Percentiles rank a stretch among this genome's conserved stretches.
Conservation (phyloP, 2,113 vertebrate species). For the Podarcis raffonei region DNA sequence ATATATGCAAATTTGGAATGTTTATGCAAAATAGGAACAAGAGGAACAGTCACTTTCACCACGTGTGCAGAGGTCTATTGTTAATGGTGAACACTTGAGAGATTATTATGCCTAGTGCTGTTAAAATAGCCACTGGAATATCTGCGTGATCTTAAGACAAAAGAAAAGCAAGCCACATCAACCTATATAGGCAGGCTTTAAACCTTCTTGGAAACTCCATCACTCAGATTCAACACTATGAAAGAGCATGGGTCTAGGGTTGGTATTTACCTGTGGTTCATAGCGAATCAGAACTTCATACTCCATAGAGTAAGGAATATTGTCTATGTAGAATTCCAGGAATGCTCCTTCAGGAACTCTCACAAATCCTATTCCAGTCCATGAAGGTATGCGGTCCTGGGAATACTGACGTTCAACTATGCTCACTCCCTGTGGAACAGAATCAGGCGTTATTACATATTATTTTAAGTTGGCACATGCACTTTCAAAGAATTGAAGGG, state of each 20-base stretch:
- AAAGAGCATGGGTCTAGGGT: not conserved
- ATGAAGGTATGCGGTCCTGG: constrained; percentile 87
- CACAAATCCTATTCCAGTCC: constrained; percentile 94
- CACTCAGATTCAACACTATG: not conserved
- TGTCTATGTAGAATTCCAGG: constrained; percentile 91
- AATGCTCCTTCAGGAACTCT: constrained; percentile 91
- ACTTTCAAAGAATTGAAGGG: not conserved
- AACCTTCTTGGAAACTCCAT: not conserved
- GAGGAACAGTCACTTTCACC: not conserved
- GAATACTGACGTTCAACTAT: constrained; percentile 85
- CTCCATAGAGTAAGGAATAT: constrained; percentile 95
- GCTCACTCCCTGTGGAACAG: constrained; percentile 79
- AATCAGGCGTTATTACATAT: not conserved
- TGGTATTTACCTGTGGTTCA: constrained; percentile 88
- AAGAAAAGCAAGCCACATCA: not conserved
- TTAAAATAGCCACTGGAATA: not conserved
- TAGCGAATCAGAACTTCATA: constrained; percentile 94
- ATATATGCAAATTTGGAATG: not conserved
- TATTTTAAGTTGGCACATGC: not conserved
- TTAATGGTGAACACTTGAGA: not conserved
- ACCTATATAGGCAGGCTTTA: not conserved
- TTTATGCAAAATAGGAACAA: not conserved
- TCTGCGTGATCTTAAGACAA: not conserved
- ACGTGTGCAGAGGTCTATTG: not conserved
- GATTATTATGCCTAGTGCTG: not conserved